Evolutionary conservation across 2,888 invertebrate genomes (phyloP).

Genomic region (Rhingia rostrata): DNA sequence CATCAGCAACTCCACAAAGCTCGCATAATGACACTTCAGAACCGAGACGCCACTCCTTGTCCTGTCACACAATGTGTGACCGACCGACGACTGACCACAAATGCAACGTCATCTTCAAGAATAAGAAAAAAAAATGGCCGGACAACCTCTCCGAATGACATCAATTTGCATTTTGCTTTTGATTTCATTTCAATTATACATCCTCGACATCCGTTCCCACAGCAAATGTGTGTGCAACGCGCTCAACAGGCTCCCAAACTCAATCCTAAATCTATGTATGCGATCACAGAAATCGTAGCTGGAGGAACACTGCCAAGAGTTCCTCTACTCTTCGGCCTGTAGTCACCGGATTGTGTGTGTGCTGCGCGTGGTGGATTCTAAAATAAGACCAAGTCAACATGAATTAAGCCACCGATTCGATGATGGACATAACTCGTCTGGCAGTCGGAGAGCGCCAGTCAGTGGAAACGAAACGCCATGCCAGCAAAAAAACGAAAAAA

Average conservation of each 20-base stretch:
- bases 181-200: constrained; percentile 70
- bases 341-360: no score
- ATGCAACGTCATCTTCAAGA: constrained; percentile 12
- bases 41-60: constrained; percentile 5
- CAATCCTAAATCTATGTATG: constrained; percentile 46
- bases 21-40: constrained; percentile 30
- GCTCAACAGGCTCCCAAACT: constrained; percentile 36
- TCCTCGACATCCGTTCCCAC: constrained; percentile 69
- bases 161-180: constrained; percentile 71
- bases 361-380: neutral
- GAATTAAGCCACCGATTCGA: constrained; percentile 40
- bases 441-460: constrained; percentile 51
- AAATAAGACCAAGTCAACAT: constrained; percentile 33
- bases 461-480: constrained; percentile 41
- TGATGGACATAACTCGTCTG: constrained; percentile 60
- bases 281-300: constrained; percentile 12
- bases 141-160: constrained; percentile 52
- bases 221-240: constrained; percentile 32
- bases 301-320: constrained; percentile 20
- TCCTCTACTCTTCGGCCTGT: constrained; percentile 3
- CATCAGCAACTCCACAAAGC: constrained; percentile 1
- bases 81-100: neutral
- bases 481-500: constrained; percentile 13
- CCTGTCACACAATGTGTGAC: no score
- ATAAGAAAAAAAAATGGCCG: constrained; percentile 25